Conservation (phyloP, 1,140 invertebrate genomes). For the Pseudomyrmex flavicornis region DNA sequence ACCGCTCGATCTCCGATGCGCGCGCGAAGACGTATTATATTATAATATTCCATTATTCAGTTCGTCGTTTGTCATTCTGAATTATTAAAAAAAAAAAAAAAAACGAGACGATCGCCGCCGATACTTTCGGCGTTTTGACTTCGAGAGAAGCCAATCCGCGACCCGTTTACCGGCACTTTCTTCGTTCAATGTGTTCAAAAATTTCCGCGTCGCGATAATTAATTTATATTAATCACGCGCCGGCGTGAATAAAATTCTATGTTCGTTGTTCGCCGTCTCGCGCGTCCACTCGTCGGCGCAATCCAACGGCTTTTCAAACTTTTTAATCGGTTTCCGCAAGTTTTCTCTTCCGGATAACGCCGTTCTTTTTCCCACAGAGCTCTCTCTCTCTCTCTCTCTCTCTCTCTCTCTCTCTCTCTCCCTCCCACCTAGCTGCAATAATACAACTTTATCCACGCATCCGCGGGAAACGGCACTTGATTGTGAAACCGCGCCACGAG, state of each 20-base stretch:
- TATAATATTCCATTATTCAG: slow-evolving; percentile 40
- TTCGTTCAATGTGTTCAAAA: neutral
- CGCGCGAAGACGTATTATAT: neutral
- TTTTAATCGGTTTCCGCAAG: slow-evolving; percentile 55
- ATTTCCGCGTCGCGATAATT: slow-evolving; percentile 38
- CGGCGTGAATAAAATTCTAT: slow-evolving; percentile 25
- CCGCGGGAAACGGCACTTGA: slow-evolving; percentile 42
- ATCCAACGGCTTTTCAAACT: slow-evolving; percentile 43
- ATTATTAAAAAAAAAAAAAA: slow-evolving; percentile 16
- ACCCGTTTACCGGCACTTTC: neutral
- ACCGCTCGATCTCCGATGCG: neutral
- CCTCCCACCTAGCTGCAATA: slow-evolving; percentile 11
- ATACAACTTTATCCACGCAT: slow-evolving; percentile 57
- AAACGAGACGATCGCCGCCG: neutral
- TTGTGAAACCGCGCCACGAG: slow-evolving; percentile 15
- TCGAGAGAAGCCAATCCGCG: neutral
- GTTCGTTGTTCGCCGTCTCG: neutral
- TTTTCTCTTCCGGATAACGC: slow-evolving; percentile 44
- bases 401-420: too few species aligned
- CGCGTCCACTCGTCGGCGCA: slow-evolving; percentile 33
- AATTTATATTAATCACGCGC: slow-evolving; percentile 54
- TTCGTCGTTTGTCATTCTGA: slow-evolving; percentile 1
- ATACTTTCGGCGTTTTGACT: slow-evolving; percentile 41
- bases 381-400: neutral
- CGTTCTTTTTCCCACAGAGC: slow-evolving; percentile 37